Evolutionary conservation across 2,888 invertebrate species (phyloP), one percentile per base, ranked within the genome.

Genomic region (Drosophila pegasa): DNA sequence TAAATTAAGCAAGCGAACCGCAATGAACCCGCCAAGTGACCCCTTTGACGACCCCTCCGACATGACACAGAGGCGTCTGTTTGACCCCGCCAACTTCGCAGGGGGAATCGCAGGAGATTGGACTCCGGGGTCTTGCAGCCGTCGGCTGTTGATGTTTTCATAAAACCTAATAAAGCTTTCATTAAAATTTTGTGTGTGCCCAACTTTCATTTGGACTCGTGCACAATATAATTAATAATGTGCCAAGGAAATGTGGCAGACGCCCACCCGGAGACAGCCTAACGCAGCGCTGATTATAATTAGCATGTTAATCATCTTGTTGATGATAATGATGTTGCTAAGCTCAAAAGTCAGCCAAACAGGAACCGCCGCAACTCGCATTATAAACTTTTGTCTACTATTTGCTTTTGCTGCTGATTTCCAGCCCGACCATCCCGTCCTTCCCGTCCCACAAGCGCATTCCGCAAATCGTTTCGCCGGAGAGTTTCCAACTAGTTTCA

Each of bases 101-200:
- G n/a, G 12, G 20, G 51, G n/a, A 38, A 9, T n/a, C 14, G 18
- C 6, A 12, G 40, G 27, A 16, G 50, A n/a, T 35, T 16, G 38
- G 43, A n/a, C 9, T 48, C 31, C 22, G 12, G 18, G 16, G 16
- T 35, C 37, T 29, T 22, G 54, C 40, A 41, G 35, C 65, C 56
- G 52, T 45, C 52, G 76, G 67, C 63, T 64, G 77, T 64, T 75
- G 73, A 72, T 75, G 75, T 75, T 75, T 75, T 75, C 78, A 50
- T 62, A 65, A 74, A 67, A 66, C 55, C 74, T 75, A 81, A 87
- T 81, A 81, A 87, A 77, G 85, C 74, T 81, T 72, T 78, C 74
- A 84, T 77, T 84, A 66, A 59, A 66, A 50, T 73, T 71, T 75
- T 68, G 33, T 50, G 48, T 74, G 71, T 45, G 51, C 45, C 61